Percentiles rank a stretch among this genome's conserved stretches.
Conservation (phyloP, 2,797 vertebrate genomes). For the Sardinella longiceps region DNA sequence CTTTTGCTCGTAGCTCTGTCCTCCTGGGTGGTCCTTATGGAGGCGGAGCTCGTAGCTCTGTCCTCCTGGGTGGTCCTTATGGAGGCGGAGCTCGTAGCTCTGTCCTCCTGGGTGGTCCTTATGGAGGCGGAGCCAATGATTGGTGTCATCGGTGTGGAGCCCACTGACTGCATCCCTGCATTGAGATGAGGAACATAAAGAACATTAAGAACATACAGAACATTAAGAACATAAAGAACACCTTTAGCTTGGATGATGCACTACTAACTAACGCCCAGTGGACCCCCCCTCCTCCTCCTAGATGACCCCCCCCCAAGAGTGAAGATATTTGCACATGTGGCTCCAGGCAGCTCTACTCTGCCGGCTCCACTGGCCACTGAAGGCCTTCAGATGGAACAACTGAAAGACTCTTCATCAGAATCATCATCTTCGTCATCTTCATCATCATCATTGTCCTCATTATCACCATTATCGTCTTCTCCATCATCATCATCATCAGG, state of each 20-base stretch:
- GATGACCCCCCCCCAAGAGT: constrained; percentile 47
- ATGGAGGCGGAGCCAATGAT: not conserved
- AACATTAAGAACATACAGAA: no score
- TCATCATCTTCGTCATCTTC: constrained; percentile 64
- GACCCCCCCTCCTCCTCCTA: constrained; percentile 55
- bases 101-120: not conserved
- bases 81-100: not conserved
- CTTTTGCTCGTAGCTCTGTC: constrained; percentile 56
- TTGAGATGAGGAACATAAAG: no score
- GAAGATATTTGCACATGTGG: constrained; percentile 86
- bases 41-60: no score
- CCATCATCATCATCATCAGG: not conserved
- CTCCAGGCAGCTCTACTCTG: constrained; percentile 85
- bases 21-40: not conserved
- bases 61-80: not conserved
- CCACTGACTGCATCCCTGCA: not conserved
- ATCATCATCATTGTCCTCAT: constrained; percentile 27
- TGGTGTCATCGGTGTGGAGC: constrained; percentile 42
- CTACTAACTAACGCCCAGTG: not conserved
- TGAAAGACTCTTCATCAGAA: constrained; percentile 66
- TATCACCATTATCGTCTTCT: not conserved
- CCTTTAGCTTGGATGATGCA: not conserved
- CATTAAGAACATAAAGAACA: no score
- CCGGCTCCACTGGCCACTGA: constrained; percentile 74
- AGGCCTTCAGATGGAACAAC: constrained; percentile 69